These are phyloP conservation scores for Cepaea nemoralis DNA, from an alignment of 1,140 invertebrate genomes.

Conservation along the genomic window DNA sequence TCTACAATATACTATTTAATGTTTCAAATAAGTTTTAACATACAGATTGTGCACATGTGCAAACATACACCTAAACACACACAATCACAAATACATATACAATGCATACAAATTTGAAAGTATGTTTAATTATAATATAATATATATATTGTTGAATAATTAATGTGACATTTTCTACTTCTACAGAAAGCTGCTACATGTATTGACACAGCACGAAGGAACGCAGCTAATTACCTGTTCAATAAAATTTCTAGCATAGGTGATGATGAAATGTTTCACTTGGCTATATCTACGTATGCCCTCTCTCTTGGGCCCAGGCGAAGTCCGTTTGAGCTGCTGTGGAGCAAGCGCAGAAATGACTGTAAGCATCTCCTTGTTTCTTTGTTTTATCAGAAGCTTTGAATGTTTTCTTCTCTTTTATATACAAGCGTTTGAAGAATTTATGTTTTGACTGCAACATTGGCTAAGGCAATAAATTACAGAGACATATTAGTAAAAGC, in stretches of 20 bases:
- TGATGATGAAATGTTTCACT: conserved; percentile 54
- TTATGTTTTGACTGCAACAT: too few relatives aligned
- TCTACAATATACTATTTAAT: too few relatives aligned
- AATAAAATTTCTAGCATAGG: conserved; percentile 45
- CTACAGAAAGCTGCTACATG: conserved; percentile 59
- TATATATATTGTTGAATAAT: too few relatives aligned
- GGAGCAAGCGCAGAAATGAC: conserved; percentile 38
- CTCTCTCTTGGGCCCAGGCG: conserved; percentile 56
- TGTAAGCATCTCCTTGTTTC: conserved; percentile 38
- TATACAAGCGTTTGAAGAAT: not conserved
- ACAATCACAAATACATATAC: too few relatives aligned
- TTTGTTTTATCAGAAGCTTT: not conserved
- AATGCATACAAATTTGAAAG: too few relatives aligned
- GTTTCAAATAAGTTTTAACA: too few relatives aligned
- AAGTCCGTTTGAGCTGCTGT: conserved; percentile 40
- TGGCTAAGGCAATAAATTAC: not conserved
- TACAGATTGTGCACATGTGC: too few relatives aligned
- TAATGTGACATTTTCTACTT: conserved; percentile 17
- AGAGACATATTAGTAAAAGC: too few relatives aligned
- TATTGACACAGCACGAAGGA: conserved; percentile 55
- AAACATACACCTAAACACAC: too few relatives aligned
- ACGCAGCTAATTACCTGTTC: conserved; percentile 58
- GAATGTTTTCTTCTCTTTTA: not conserved
- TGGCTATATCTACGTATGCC: conserved; percentile 65
- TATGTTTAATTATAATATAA: too few relatives aligned